Evolutionary conservation across 2,113 vertebrate species (phyloP), one percentile per base, ranked within the genome.

Genomic region (Rhinoptilus africanus): DNA sequence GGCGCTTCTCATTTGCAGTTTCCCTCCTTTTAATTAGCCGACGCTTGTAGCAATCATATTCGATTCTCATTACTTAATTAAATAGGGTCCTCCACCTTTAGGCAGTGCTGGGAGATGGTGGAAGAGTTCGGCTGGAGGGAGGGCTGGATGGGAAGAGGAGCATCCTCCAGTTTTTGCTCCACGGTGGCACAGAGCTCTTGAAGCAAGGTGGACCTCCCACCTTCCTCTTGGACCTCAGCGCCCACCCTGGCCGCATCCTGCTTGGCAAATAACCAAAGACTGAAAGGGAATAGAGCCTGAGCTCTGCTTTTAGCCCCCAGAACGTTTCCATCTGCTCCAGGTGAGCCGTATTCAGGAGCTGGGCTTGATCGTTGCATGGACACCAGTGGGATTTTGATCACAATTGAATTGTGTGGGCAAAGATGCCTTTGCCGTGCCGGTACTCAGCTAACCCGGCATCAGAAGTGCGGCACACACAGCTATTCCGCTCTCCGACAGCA

Each of bases 41-140:
- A 48, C 66, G 94, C 94, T 95, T 96, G 96, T 96, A 97, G 96
- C 95, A 82, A 96, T 97, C 96, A 88, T 74, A 85, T 96, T 96
- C 3, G 6, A 97, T 95, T 96, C 95, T 92, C 93, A 86, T 97
- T 96, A 94, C 82, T 97, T 95, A 92, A 89, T 92, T 93, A 96
- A 94, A 96, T 63, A 30, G 80, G 91, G 84, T 86, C 76, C 73
- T 95, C 56, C 80, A 95, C 88, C 92, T 82, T 74, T 56, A 79
- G 95, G 91, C 77, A 67, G 72, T 8, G 63, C 57, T 83, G 82
- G 71, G 72, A 85, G 67, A 41, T 10, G 35, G 71, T 21, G 59
- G 54, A 79, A 45, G 59, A 26, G 59, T 45, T 5, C 1, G 9
- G 73, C 50, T 60, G 45, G 26, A 94, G 77, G 66, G 59, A 85